A percentile compares a stretch with the other conserved stretches of the same genome.
Conservation (phyloP, 1,140 invertebrate genomes). For the Homalodisca vitripennis region DNA sequence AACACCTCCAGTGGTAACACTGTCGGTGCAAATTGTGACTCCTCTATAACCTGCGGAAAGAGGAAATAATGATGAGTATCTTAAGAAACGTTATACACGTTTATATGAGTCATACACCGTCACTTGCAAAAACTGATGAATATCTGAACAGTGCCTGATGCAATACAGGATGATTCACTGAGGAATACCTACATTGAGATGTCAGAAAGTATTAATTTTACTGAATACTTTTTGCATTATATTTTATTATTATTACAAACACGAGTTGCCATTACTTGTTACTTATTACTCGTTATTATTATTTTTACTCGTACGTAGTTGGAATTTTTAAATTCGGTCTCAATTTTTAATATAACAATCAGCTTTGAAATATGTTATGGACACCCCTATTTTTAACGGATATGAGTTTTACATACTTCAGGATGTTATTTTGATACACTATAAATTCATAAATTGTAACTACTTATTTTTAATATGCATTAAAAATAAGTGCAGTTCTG, state of each 20-base stretch:
- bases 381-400: not conserved
- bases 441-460: too few relatives aligned
- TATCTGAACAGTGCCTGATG: too few relatives aligned
- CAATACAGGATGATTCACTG: too few relatives aligned
- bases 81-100: not conserved
- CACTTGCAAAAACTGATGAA: too few relatives aligned
- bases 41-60: conserved; percentile 71
- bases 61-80: not conserved
- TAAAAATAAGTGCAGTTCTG: not conserved
- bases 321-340: too few relatives aligned
- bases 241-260: not conserved
- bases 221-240: not conserved
- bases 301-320: too few relatives aligned
- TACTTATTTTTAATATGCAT: not conserved
- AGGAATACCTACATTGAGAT: not conserved
- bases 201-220: not conserved
- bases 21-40: conserved; percentile 90
- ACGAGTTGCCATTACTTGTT: too few relatives aligned
- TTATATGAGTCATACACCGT: too few relatives aligned
- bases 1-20: conserved; percentile 83
- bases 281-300: too few relatives aligned
- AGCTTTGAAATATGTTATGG: not conserved
- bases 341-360: not conserved
- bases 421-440: too few relatives aligned
- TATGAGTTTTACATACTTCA: not conserved